Base-by-base conservation (phyloP, 2,113 vertebrate genomes). In the Melanocharis versteri region DNA sequence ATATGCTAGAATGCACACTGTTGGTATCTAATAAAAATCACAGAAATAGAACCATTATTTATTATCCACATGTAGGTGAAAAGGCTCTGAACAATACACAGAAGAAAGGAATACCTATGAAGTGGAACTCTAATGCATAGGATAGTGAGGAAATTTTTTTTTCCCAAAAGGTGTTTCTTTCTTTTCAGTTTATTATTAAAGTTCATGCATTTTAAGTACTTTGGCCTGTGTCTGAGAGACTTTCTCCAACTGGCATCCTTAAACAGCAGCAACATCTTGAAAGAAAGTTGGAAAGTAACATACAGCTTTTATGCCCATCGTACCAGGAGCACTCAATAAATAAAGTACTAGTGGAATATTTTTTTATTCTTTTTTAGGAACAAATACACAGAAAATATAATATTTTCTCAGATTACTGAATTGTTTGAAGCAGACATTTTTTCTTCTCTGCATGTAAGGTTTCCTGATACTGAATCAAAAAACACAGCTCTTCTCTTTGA, bases 71-170 rank as follows among this genome's bases (percentile, higher is more conserved):
- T 27, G 53, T 58, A 89, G 37, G 17, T 66, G 50, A 92, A 81
- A 30, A 81, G 15, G n/a, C 33, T 48, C 64, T 93, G 72, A 91
- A 61, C 23, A 83, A 48, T 60, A 45, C 22, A n/a, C 56, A 76
- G 62, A 80, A 77, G 64, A 83, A 79, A 94, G 81, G 57, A 72
- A 61, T 9, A 96, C 89, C 83, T 64, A 60, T 78, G 81, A 96
- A 95, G 81, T 91, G 30, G 31, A 95, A 93, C 18, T 78, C 24
- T 71, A 97, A 70, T 82, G 35, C 22, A 79, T 30, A 72, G 48
- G 22, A 62, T 87, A 91, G 31, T 83, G 56, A 57, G 57, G 31
- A 22, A 42, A 54, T 2, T 15, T 15, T 26, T n/a, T 31, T 40
- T 57, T 58, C 42, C 69, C 9, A 18, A 61, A 87, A 39, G 7